These are phyloP conservation scores for Xanthia icteritia DNA, from an alignment of 2,888 invertebrate species.

Conservation along the genomic window DNA sequence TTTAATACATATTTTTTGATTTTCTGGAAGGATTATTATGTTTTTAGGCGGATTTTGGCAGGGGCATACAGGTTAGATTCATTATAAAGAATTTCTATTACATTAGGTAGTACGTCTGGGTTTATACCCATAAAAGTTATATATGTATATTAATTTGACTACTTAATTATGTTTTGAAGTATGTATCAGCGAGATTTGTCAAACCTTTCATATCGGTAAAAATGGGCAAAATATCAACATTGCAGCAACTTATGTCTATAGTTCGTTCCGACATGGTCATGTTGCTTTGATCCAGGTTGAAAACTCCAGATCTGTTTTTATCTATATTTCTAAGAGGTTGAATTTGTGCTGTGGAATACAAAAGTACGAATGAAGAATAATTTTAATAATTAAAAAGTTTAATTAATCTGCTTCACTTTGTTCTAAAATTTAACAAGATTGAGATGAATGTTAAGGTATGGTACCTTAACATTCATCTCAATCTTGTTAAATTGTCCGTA, in stretches of 20 bases:
- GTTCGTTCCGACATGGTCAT: slow-evolving; percentile 41
- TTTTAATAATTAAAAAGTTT: not conserved
- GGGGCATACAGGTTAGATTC: not conserved
- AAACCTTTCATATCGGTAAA: slow-evolving; percentile 52
- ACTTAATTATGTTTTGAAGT: not conserved
- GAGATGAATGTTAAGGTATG: not conserved
- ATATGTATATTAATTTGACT: not conserved
- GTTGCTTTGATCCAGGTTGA: slow-evolving; percentile 6
- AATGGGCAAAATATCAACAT: slow-evolving; percentile 80
- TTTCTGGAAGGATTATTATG: slow-evolving; percentile 69
- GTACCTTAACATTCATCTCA: too few relatives aligned
- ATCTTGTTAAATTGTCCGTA: too few relatives aligned
- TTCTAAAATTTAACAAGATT: not conserved
- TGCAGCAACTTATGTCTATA: slow-evolving; percentile 78
- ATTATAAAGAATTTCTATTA: slow-evolving; percentile 32
- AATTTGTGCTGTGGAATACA: slow-evolving; percentile 73
- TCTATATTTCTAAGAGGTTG: slow-evolving; percentile 69
- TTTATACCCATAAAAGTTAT: too few relatives aligned
- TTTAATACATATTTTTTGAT: slow-evolving; percentile 73
- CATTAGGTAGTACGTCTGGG: too few relatives aligned
- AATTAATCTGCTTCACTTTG: not conserved
- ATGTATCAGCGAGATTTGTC: not conserved
- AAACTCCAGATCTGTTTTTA: slow-evolving; percentile 24
- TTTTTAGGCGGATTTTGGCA: not conserved
- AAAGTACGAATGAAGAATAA: not conserved